phyloP scores from a whole-genome alignment of 2,888 invertebrate species.

The Chaitophorus viminalis region DNA sequence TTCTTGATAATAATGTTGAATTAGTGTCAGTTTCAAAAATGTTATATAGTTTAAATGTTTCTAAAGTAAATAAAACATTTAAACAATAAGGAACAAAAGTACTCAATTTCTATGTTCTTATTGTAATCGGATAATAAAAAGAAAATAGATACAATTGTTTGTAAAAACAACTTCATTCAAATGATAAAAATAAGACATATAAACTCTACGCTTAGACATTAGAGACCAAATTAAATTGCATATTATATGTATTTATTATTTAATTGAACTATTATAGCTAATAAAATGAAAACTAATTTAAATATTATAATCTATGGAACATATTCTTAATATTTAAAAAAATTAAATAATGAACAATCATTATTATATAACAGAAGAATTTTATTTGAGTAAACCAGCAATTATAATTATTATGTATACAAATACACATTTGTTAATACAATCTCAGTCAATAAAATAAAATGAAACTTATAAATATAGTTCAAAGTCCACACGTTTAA shows the following conservation, averaged over 20 bases:
- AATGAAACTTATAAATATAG: slow-evolving; percentile 76
- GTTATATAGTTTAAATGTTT: too few species aligned
- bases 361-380: not conserved
- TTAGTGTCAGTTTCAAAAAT: too few species aligned
- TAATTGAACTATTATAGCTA: not conserved
- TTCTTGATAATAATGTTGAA: too few species aligned
- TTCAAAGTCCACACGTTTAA: slow-evolving; percentile 92
- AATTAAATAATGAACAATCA: not conserved
- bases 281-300: not conserved
- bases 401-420: not conserved
- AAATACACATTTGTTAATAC: not conserved
- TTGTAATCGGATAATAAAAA: too few species aligned
- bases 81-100: too few species aligned
- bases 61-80: too few species aligned
- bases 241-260: not conserved
- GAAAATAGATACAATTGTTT: too few species aligned
- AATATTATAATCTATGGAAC: not conserved
- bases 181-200: too few species aligned
- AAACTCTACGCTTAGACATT: too few species aligned
- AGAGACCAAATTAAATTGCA: too few species aligned
- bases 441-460: not conserved
- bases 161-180: too few species aligned
- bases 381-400: not conserved
- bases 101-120: too few species aligned
- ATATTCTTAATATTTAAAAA: not conserved